A percentile compares a stretch with the other conserved stretches of the same genome.
phyloP scores from a whole-genome alignment of 2,113 vertebrate species.

The Spea multiplicata region DNA sequence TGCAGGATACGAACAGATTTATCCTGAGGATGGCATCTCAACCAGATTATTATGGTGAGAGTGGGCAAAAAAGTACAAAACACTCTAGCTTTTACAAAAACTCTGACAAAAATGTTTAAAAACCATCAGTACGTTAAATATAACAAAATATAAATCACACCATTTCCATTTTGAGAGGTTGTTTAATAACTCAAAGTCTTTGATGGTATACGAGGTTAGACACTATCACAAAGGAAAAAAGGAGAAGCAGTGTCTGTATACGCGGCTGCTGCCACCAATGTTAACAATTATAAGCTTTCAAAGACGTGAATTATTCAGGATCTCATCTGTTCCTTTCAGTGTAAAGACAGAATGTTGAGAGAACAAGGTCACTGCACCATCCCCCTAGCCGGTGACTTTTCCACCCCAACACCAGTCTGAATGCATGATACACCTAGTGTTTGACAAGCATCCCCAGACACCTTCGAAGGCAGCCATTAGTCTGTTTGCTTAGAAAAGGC shows the following conservation, averaged over 20 bases:
- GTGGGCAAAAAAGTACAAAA: too few species aligned
- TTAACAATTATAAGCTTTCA: conserved; percentile 81
- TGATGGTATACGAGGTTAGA: conserved; percentile 62
- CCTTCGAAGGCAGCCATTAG: conserved; percentile 59
- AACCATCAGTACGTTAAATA: neutral
- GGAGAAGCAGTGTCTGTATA: conserved; percentile 58
- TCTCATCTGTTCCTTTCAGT: conserved; percentile 69
- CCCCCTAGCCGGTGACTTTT: conserved; percentile 73
- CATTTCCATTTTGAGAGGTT: conserved; percentile 57
- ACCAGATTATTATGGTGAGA: too few species aligned
- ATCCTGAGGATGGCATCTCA: too few species aligned
- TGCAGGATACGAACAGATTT: too few species aligned
- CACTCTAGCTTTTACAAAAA: too few species aligned
- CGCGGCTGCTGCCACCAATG: conserved; percentile 63
- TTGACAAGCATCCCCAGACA: conserved; percentile 67
- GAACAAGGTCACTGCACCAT: conserved; percentile 70
- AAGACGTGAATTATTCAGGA: conserved; percentile 89
- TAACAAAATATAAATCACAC: conserved; percentile 31
- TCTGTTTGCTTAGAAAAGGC: conserved; percentile 61
- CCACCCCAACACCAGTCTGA: conserved; percentile 66
- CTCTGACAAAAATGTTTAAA: too few species aligned
- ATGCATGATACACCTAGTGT: conserved; percentile 64
- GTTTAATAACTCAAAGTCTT: conserved; percentile 57
- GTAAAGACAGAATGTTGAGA: conserved; percentile 65
- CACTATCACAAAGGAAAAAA: conserved; percentile 61